Evolutionary conservation across 2,797 vertebrate species (phyloP).

Genomic region (Yasuhikotakia modesta): DNA sequence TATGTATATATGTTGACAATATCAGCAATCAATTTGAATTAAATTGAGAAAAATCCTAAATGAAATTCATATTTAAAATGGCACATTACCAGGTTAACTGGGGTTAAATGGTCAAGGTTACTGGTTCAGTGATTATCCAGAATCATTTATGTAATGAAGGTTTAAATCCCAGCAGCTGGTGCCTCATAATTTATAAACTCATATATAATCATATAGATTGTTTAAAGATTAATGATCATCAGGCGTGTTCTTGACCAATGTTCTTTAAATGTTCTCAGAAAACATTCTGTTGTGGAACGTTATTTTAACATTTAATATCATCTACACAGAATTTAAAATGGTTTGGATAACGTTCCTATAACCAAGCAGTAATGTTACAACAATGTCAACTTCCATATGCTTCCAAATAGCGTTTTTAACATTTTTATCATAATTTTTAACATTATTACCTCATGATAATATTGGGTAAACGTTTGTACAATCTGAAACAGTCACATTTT

Average conservation of each 20-base stretch:
- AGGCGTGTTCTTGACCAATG: not conserved
- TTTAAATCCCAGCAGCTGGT: slow-evolving; percentile 3
- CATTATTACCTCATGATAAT: too few species aligned
- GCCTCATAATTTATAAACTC: slow-evolving; percentile 20
- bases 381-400: too few species aligned
- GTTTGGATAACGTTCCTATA: too few species aligned
- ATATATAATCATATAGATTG: slow-evolving; percentile 7
- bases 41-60: not conserved
- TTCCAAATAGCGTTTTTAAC: too few species aligned
- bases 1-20: too few species aligned
- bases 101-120: slow-evolving; percentile 10
- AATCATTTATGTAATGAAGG: slow-evolving; percentile 22
- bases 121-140: slow-evolving; percentile 4
- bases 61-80: not conserved
- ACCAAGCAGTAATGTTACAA: too few species aligned
- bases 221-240: slow-evolving; percentile 9
- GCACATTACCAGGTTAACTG: not conserved
- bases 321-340: too few species aligned
- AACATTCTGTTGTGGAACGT: too few species aligned
- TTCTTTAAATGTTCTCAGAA: too few species aligned
- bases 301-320: too few species aligned
- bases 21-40: not conserved
- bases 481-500: not conserved
- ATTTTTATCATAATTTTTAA: too few species aligned
- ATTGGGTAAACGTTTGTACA: too few species aligned